phyloP scores from a whole-genome alignment of 1,140 invertebrate species.

The Sarcophaga peregrina region DNA sequence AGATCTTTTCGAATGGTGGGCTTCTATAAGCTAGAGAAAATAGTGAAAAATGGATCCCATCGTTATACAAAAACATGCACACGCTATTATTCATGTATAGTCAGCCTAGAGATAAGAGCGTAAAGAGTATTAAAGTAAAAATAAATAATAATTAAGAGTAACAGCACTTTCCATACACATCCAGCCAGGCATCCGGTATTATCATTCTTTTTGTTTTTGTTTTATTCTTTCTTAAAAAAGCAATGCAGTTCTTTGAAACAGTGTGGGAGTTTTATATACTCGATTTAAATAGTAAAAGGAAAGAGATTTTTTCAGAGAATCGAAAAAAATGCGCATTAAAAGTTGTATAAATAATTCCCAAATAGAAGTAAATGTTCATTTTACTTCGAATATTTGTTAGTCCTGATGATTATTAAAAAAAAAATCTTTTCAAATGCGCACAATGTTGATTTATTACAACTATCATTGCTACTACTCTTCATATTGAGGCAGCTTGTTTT shows the following conservation, averaged over 20 bases:
- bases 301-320: background rate
- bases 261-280: constrained; percentile 4
- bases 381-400: no score
- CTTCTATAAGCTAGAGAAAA: background rate
- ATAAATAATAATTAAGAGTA: background rate
- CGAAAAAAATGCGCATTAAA: constrained; percentile 1
- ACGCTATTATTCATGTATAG: no score
- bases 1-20: constrained; percentile 8
- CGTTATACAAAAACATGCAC: background rate
- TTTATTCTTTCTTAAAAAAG: background rate
- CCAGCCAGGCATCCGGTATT: background rate
- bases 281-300: background rate
- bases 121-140: background rate
- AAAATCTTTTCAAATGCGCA: no score
- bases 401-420: no score
- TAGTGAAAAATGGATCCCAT: background rate
- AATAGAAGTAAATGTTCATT: background rate
- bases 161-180: no score
- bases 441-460: no score
- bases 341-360: background rate
- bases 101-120: background rate
- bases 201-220: background rate
- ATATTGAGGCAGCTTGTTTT: no score
- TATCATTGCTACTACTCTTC: no score
- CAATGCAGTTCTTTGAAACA: background rate